Evolutionary conservation across 2,888 invertebrate species (phyloP), one percentile per base, ranked within the genome.

Genomic region (Spodoptera picta): DNA sequence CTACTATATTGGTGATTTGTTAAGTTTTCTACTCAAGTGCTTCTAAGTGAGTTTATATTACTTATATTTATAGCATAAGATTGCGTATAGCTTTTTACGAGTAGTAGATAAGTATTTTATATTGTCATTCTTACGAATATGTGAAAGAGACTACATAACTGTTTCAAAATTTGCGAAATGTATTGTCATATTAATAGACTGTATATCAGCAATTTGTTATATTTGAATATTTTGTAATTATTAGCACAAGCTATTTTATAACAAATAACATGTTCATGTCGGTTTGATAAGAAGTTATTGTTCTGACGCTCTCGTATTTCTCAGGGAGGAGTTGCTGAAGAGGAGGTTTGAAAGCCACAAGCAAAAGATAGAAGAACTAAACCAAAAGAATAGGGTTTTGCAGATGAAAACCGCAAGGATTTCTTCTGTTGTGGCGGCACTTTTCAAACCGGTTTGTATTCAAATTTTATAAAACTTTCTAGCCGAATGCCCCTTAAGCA

Each of bases 311-410:
- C 11, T 9, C 50, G 2, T 27, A 11, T 53, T 67, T 58, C 27
- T 45, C 65, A 88, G 88, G 27, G 67, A 80, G 19, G 81, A 83
- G 53, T 78, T 81, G 47, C 70, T 81, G 49, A 83, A 83, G 51
- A 73, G 75, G n/a, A 83, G 81, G 53, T 44, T 80, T 1, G 80
- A 84, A 6, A 74, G 67, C 41, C 54, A 14, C 69, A 58, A 2
- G 47, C 55, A 0, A 62, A 63, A 36, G 7, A 9, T 36, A 3
- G 76, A 79, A 4, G 83, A 84, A 14, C 23, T 77, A 1, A 65
- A 56, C 3, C 77, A 75, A 7, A 83, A 82, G 44, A 70, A 79
- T 36, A 36, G 36, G 9, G 6, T 36, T 36, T 7, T 36, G 36
- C 6, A 2, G 7, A 36, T 7, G 36, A 81, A 77, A 46, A 76